Conservation (phyloP, 1,140 invertebrate species). For the Carcinoscorpius rotundicauda region DNA sequence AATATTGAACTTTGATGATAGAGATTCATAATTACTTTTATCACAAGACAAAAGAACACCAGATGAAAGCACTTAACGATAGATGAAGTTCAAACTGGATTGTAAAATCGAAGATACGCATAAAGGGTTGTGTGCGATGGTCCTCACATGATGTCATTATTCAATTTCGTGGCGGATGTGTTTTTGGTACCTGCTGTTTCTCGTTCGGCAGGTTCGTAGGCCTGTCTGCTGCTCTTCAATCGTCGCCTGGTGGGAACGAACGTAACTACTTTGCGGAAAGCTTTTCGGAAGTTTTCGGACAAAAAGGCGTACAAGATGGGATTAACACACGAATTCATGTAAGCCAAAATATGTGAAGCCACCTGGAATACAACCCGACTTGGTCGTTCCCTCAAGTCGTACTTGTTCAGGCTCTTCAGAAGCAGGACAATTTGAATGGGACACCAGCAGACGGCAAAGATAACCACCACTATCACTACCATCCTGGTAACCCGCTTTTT, state of each 20-base stretch:
- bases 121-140: too few relatives aligned
- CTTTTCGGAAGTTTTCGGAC: constrained; percentile 72
- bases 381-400: constrained; percentile 41
- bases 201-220: too few relatives aligned
- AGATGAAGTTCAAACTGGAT: too few relatives aligned
- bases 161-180: too few relatives aligned
- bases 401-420: constrained; percentile 56
- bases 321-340: constrained; percentile 89
- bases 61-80: too few relatives aligned
- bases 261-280: constrained; percentile 51
- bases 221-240: too few relatives aligned
- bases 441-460: constrained; percentile 90
- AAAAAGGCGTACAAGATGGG: constrained; percentile 86
- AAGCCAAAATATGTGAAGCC: constrained; percentile 68
- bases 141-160: too few relatives aligned
- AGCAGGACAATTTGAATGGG: constrained; percentile 79
- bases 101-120: too few relatives aligned
- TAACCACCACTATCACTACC: constrained; percentile 90
- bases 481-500: constrained; percentile 83
- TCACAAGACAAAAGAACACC: too few relatives aligned
- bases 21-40: too few relatives aligned
- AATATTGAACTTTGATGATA: too few relatives aligned
- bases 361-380: constrained; percentile 62
- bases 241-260: neutral
- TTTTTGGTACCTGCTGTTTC: too few relatives aligned